A percentile compares a stretch with the other conserved stretches of the same genome.
These are phyloP conservation scores for Arnoldichthys spilopterus DNA, from an alignment of 2,797 vertebrate species.

Conservation along the genomic window DNA sequence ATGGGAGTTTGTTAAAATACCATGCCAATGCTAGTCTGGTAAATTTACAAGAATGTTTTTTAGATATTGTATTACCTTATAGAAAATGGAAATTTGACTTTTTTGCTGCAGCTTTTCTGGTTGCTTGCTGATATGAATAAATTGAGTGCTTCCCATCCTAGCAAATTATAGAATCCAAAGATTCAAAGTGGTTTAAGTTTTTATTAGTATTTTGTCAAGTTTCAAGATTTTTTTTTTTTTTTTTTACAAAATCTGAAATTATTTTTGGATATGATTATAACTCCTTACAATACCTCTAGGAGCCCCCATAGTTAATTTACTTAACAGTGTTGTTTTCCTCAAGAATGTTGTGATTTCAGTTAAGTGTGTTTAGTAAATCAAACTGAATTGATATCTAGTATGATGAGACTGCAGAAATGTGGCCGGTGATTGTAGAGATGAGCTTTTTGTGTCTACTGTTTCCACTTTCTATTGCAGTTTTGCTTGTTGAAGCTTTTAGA, in stretches of 20 bases:
- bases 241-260: too few relatives aligned
- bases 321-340: slow-evolving; percentile 2
- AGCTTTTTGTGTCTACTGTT: slow-evolving; percentile 38
- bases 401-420: slow-evolving; percentile 13
- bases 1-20: background rate
- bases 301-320: slow-evolving; percentile 2
- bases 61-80: too few relatives aligned
- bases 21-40: background rate
- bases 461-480: slow-evolving; percentile 36
- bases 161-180: too few relatives aligned
- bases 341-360: slow-evolving; percentile 32
- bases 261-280: background rate
- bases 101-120: too few relatives aligned
- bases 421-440: background rate
- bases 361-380: slow-evolving; percentile 39
- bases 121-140: too few relatives aligned
- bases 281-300: background rate
- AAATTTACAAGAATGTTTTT: background rate
- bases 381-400: background rate
- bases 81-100: too few relatives aligned
- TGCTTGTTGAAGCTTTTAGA: slow-evolving; percentile 64
- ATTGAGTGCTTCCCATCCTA: too few relatives aligned
- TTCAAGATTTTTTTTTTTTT: too few relatives aligned
- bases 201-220: too few relatives aligned
- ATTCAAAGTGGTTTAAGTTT: too few relatives aligned